phyloP scores from a whole-genome alignment of 2,113 vertebrate species.

The Dipodomys spectabilis region DNA sequence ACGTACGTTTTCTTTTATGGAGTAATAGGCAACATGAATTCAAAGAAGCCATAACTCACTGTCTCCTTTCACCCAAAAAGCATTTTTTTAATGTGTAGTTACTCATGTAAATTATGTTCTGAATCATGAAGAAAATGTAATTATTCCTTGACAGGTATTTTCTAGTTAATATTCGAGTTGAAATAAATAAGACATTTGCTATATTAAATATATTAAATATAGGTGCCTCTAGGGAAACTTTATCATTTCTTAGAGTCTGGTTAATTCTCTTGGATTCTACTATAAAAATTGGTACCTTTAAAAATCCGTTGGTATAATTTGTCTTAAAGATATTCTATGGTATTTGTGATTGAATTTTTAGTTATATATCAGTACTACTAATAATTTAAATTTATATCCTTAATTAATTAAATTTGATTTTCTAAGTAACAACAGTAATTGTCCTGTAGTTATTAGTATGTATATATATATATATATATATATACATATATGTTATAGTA shows the following conservation, averaged over 20 bases:
- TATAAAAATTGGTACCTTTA: neutral
- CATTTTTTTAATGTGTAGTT: neutral
- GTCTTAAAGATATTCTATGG: neutral
- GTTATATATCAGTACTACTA: neutral
- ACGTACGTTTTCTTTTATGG: neutral
- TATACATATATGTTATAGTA: neutral
- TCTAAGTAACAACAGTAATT: neutral
- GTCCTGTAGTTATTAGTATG: neutral
- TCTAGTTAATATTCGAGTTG: conserved; percentile 32
- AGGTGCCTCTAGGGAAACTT: neutral
- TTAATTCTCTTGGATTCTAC: neutral
- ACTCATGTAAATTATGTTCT: conserved; percentile 23
- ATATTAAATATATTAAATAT: neutral
- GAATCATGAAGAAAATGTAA: neutral
- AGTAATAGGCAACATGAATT: conserved; percentile 14
- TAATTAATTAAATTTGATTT: conserved; percentile 21
- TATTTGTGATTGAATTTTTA: conserved; percentile 20
- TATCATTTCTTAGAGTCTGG: neutral
- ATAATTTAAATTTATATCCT: conserved; percentile 5
- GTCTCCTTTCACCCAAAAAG: neutral
- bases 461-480: neutral
- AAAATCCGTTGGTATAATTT: neutral
- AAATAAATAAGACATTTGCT: conserved; percentile 45
- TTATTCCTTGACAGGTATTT: conserved; percentile 2
- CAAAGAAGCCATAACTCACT: neutral